Conservation (phyloP, 2,888 invertebrate genomes). For the Xestoiulus laeticollis region DNA sequence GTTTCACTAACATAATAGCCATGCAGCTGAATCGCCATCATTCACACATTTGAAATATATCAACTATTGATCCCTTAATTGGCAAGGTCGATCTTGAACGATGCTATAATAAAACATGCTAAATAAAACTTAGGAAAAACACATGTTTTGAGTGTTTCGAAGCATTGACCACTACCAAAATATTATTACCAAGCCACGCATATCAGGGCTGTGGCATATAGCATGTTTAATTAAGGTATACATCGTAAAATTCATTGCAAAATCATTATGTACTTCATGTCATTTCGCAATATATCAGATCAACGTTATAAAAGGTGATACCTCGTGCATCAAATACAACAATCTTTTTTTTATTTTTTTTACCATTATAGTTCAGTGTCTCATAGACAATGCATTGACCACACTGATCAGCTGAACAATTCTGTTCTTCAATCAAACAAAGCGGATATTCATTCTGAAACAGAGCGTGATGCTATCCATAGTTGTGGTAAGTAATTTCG, state of each 20-base stretch:
- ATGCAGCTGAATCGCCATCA: background rate
- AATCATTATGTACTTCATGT: background rate
- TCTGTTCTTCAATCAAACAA: background rate
- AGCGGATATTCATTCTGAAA: conserved; percentile 12
- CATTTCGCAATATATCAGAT: background rate
- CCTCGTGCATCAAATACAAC: background rate
- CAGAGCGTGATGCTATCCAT: background rate
- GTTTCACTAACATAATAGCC: background rate
- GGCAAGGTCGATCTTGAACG: background rate
- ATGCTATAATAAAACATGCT: background rate
- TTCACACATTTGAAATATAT: background rate
- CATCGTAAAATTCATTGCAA: background rate
- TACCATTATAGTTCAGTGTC: conserved; percentile 42
- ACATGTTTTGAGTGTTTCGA: background rate
- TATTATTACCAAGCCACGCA: background rate
- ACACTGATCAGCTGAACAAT: conserved; percentile 19
- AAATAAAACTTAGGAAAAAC: background rate
- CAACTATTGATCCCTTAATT: background rate
- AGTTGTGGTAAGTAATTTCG: background rate
- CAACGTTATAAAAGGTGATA: background rate
- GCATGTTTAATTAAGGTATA: background rate
- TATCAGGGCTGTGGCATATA: background rate
- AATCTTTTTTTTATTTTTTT: conserved; percentile 8
- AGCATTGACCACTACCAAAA: background rate
- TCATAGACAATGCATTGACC: conserved; percentile 50